These are phyloP conservation scores for Drosophila subpulchrella DNA, from an alignment of 1,140 invertebrate genomes.

Conservation along the genomic window DNA sequence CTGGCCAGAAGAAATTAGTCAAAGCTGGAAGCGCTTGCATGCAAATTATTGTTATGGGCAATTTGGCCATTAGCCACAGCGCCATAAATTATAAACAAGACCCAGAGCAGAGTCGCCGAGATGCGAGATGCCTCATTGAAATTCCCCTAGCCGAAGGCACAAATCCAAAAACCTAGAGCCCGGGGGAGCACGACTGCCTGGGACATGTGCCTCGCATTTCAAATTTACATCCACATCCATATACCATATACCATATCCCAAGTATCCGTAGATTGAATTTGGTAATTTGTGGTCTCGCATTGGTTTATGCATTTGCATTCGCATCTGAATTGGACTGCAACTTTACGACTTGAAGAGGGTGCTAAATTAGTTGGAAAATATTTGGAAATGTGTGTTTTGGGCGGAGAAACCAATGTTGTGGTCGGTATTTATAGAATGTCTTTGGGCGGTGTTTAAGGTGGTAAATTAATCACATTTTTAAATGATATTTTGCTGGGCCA, in stretches of 20 bases:
- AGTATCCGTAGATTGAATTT: slow-evolving; percentile 52
- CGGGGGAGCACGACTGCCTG: slow-evolving; percentile 6
- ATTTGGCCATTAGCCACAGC: slow-evolving; percentile 76
- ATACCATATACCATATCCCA: slow-evolving; percentile 21
- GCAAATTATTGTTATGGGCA: slow-evolving; percentile 79
- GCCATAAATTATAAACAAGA: slow-evolving; percentile 72
- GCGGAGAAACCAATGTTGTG: slow-evolving; percentile 10
- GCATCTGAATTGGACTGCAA: slow-evolving; percentile 27
- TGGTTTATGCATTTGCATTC: slow-evolving; percentile 60
- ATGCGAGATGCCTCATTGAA: slow-evolving; percentile 70
- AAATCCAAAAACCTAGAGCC: slow-evolving; percentile 26
- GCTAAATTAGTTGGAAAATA: slow-evolving; percentile 67
- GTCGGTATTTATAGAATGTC: slow-evolving; percentile 30
- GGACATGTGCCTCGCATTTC: slow-evolving; percentile 35
- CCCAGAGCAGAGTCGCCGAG: slow-evolving; percentile 15
- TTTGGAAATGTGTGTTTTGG: slow-evolving; percentile 35
- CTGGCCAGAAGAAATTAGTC: slow-evolving; percentile 65
- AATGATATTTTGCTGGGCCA: slow-evolving; percentile 16
- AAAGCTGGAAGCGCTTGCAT: slow-evolving; percentile 66
- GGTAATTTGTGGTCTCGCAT: slow-evolving; percentile 63
- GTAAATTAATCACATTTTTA: slow-evolving; percentile 32
- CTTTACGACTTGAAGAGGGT: slow-evolving; percentile 36
- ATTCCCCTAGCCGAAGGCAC: slow-evolving; percentile 57
- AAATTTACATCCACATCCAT: slow-evolving; percentile 33
- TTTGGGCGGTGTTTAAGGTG: slow-evolving; percentile 1